phyloP scores from a whole-genome alignment of 2,888 invertebrate genomes.

The Lasioglossum figueresi region DNA sequence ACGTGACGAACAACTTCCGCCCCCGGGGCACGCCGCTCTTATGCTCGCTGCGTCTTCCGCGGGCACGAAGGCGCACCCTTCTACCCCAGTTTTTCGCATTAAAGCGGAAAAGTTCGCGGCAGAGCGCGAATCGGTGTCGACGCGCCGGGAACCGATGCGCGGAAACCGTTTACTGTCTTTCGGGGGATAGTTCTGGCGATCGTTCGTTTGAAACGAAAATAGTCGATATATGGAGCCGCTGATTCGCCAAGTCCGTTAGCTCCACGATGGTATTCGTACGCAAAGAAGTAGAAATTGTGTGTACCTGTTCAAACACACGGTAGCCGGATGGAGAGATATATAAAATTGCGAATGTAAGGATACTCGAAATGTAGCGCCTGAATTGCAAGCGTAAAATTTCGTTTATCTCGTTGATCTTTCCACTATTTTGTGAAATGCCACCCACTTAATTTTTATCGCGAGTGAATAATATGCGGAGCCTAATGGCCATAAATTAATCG shows the following conservation, averaged over 20 bases:
- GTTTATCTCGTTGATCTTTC: not conserved
- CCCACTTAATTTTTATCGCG: not conserved
- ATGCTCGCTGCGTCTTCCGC: conserved; percentile 51
- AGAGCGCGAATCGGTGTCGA: not conserved
- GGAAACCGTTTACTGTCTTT: not conserved
- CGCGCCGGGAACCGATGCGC: not conserved
- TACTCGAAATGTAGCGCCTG: too few relatives aligned
- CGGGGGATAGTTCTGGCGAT: not conserved
- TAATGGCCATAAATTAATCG: too few relatives aligned
- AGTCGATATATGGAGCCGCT: not conserved
- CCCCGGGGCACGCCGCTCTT: conserved; percentile 65
- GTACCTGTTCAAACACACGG: too few relatives aligned
- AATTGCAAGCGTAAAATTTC: too few relatives aligned
- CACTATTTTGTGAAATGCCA: not conserved
- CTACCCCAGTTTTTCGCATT: conserved; percentile 12
- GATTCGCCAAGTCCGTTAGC: too few relatives aligned
- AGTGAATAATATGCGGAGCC: not conserved
- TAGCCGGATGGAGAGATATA: too few relatives aligned
- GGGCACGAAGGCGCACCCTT: not conserved
- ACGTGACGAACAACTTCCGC: conserved; percentile 76
- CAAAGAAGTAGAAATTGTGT: too few relatives aligned
- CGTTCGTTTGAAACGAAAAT: not conserved
- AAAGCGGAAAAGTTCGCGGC: not conserved
- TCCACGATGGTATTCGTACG: not conserved
- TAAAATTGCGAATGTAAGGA: too few relatives aligned